These are phyloP conservation scores for Oxycera nigricornis DNA, from an alignment of 2,888 invertebrate species.

Conservation along the genomic window DNA sequence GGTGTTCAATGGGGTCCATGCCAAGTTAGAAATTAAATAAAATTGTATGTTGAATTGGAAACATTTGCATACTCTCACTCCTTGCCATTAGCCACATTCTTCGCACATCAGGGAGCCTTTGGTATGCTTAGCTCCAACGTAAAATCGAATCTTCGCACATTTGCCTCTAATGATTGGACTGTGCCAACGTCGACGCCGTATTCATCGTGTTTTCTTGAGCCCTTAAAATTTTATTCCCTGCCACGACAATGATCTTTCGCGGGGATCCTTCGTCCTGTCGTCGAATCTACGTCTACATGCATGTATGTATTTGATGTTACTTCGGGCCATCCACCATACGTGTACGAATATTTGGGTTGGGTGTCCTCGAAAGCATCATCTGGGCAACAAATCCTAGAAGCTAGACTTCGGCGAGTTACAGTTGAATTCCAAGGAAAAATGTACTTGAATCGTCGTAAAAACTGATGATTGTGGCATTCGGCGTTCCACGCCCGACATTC, in stretches of 20 bases:
- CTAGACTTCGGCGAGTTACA: not conserved
- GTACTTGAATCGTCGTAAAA: constrained; percentile 19
- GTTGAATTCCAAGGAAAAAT: constrained; percentile 13
- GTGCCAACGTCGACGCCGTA: constrained; percentile 1
- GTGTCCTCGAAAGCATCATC: not conserved
- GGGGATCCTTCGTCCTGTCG: not conserved
- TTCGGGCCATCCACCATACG: not conserved
- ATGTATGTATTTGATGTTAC: not conserved
- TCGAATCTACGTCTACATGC: not conserved
- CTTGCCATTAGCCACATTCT: not conserved
- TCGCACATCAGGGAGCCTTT: not conserved
- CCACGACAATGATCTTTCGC: constrained; percentile 8
- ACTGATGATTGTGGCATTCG: constrained; percentile 27
- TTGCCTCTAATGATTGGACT: constrained; percentile 17
- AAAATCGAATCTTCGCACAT: constrained; percentile 6
- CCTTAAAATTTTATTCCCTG: constrained; percentile 21
- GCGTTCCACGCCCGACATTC: not conserved
- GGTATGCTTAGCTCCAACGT: not conserved
- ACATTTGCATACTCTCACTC: constrained; percentile 7
- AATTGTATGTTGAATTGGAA: not conserved
- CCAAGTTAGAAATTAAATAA: too few species aligned
- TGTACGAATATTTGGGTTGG: not conserved
- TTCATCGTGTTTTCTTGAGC: constrained; percentile 22
- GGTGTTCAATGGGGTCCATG: too few species aligned
- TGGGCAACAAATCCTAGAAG: not conserved